phyloP scores from a whole-genome alignment of 2,888 invertebrate species.

The Morpho helenor region DNA sequence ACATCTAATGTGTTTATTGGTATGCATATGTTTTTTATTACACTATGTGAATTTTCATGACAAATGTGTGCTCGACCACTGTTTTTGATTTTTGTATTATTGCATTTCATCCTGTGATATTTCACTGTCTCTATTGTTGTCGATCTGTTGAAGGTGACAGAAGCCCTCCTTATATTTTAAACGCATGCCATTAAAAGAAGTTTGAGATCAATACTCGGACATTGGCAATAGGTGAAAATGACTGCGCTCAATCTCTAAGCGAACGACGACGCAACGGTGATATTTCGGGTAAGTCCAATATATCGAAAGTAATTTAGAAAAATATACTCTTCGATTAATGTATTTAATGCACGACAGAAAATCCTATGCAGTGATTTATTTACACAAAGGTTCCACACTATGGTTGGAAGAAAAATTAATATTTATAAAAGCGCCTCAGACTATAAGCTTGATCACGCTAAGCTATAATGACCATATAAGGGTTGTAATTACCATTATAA shows the following conservation, averaged over 20 bases:
- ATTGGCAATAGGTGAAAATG: slow-evolving; percentile 21
- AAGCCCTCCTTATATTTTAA: slow-evolving; percentile 40
- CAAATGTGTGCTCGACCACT: slow-evolving; percentile 4
- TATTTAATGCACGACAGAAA: too few species aligned
- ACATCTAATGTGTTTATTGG: not conserved
- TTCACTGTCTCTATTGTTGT: slow-evolving; percentile 54
- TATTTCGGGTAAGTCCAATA: slow-evolving; percentile 4
- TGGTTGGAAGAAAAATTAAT: too few species aligned
- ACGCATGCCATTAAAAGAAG: slow-evolving; percentile 37
- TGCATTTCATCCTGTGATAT: slow-evolving; percentile 48
- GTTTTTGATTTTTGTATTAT: slow-evolving; percentile 5
- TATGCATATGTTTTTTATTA: not conserved
- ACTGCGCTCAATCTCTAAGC: slow-evolving; percentile 2
- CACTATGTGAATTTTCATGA: not conserved
- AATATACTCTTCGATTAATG: too few species aligned
- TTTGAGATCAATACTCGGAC: slow-evolving; percentile 25
- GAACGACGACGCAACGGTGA: slow-evolving; percentile 1
- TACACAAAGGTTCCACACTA: too few species aligned
- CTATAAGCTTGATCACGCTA: too few species aligned
- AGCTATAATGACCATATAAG: too few species aligned
- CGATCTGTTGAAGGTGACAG: slow-evolving; percentile 73
- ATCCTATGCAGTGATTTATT: too few species aligned
- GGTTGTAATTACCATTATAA: too few species aligned
- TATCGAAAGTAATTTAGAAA: not conserved
- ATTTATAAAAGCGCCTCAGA: too few species aligned